Evolutionary conservation across 2,888 invertebrate species (phyloP).

Genomic region (Creontiades dilutus): DNA sequence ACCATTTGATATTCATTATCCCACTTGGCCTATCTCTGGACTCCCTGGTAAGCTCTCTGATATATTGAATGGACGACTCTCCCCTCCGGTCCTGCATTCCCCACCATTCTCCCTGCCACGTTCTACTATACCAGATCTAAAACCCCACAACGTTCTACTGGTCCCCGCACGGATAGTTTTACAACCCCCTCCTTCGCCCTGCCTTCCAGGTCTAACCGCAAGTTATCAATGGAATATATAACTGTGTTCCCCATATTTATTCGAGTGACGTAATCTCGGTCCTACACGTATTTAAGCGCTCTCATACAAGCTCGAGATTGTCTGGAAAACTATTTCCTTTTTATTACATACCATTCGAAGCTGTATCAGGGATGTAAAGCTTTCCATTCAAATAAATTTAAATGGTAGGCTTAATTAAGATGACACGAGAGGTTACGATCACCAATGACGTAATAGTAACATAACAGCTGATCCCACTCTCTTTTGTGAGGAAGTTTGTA

Average conservation of each 20-base stretch:
- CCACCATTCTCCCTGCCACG: not conserved
- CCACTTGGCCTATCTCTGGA: not conserved
- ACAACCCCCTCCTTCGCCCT: not conserved
- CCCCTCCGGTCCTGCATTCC: not conserved
- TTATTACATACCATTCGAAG: not conserved
- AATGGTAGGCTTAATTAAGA: too few relatives aligned
- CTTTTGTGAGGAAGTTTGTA: too few relatives aligned
- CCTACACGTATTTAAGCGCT: slow-evolving; percentile 1
- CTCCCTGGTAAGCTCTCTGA: not conserved
- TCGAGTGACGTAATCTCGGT: not conserved
- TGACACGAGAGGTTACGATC: too few relatives aligned
- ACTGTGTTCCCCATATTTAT: not conserved
- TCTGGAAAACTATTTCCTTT: not conserved
- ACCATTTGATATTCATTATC: slow-evolving; percentile 39
- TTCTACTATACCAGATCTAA: not conserved
- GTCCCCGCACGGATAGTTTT: slow-evolving; percentile 27
- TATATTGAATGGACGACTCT: not conserved
- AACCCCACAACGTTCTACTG: not conserved
- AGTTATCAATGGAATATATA: slow-evolving; percentile 27
- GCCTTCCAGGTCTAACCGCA: not conserved
- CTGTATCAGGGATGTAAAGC: not conserved
- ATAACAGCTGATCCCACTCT: too few relatives aligned
- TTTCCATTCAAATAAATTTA: not conserved
- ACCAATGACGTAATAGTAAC: too few relatives aligned
- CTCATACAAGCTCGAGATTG: not conserved